Percentiles rank a stretch among this genome's conserved stretches.
These are phyloP conservation scores for Brachionus manjavacas DNA, from an alignment of 1,140 invertebrate genomes.

Conservation along the genomic window DNA sequence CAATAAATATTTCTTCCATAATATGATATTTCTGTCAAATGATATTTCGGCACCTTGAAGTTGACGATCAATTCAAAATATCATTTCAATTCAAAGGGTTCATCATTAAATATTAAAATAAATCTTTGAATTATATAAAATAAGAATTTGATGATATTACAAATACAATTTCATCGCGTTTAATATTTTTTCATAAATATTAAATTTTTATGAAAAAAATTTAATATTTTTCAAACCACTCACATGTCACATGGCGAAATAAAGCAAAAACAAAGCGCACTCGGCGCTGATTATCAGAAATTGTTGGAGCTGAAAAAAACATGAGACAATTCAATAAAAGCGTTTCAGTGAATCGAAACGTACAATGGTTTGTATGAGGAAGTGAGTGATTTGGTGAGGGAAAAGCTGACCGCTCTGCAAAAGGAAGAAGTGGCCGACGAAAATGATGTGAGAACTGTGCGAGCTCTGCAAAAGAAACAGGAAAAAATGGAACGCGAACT, in stretches of 20 bases:
- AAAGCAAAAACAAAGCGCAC: neutral
- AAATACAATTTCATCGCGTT: too few relatives aligned
- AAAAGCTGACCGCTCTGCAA: constrained; percentile 9
- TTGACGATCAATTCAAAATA: too few relatives aligned
- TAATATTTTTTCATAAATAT: too few relatives aligned
- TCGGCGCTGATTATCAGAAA: neutral
- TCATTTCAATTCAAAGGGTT: too few relatives aligned
- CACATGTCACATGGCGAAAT: constrained; percentile 22
- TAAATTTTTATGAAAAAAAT: too few relatives aligned
- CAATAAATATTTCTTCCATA: too few relatives aligned
- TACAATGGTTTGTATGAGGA: constrained; percentile 31
- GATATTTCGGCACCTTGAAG: too few relatives aligned
- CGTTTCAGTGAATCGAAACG: constrained; percentile 18
- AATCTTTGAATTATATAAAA: too few relatives aligned
- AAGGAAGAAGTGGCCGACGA: neutral
- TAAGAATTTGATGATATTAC: too few relatives aligned
- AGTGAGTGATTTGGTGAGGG: constrained; percentile 13
- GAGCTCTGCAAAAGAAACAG: constrained; percentile 27
- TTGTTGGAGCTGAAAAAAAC: constrained; percentile 27
- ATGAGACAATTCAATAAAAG: constrained; percentile 39
- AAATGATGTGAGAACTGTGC: constrained; percentile 15
- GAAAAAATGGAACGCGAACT: constrained; percentile 31
- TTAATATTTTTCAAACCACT: too few relatives aligned
- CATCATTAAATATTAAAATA: too few relatives aligned
- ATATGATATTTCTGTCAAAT: too few relatives aligned